These are phyloP conservation scores for Wiebesia pumilae DNA, from an alignment of 1,140 invertebrate species.

Conservation along the genomic window DNA sequence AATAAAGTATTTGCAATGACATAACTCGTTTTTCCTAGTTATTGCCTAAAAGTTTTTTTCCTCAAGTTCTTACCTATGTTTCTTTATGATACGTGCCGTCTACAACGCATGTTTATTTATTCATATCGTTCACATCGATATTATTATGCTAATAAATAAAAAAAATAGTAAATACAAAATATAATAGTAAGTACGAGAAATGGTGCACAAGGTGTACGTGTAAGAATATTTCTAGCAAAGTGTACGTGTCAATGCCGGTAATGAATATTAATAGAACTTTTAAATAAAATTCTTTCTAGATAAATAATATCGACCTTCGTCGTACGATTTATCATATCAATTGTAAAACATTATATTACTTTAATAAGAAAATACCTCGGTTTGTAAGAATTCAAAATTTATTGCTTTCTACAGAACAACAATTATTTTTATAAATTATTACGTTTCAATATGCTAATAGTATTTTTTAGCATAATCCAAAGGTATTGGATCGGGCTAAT, in stretches of 20 bases:
- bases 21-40: neutral
- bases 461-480: too few species aligned
- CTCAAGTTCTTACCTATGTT: neutral
- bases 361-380: neutral
- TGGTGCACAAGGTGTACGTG: neutral
- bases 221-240: neutral
- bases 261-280: constrained; percentile 8
- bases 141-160: neutral
- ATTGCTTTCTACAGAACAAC: too few species aligned
- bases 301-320: neutral
- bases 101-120: neutral
- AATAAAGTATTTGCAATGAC: neutral
- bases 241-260: neutral
- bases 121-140: neutral
- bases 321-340: neutral
- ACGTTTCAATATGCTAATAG: neutral
- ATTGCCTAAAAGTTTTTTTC: neutral
- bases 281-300: neutral
- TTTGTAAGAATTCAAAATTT: neutral
- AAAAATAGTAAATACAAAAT: too few species aligned
- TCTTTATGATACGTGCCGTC: neutral
- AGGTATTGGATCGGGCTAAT: too few species aligned
- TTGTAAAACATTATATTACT: neutral
- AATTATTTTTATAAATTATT: neutral
- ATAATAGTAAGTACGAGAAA: neutral